Evolutionary conservation across 1,140 invertebrate genomes (phyloP), one percentile per base, ranked within the genome.

Genomic region (Drepana arcuata): DNA sequence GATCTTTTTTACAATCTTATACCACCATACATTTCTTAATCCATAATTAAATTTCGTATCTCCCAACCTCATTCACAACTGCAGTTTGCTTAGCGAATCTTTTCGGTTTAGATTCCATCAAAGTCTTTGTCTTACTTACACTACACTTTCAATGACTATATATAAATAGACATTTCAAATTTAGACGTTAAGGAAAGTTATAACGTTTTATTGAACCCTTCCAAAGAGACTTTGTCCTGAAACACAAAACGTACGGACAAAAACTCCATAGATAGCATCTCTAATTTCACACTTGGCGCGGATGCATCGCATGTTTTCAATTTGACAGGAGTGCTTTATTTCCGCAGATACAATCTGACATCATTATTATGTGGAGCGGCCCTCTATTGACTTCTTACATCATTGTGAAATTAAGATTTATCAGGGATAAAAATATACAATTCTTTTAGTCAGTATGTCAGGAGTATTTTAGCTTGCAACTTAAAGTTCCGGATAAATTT

Each of bases 211-310:
- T 21, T 2, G 12, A 21, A 21, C 18, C 18, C 18, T 21, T 21
- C 18, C 6, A 15, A n/a, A n/a, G n/a, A n/a, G n/a, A n/a, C 30
- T 47, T 53, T 49, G 46, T 53, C 24, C 21, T 9, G 9, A 23
- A 16, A 28, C 12, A 40, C 35, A 46, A 48, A 46, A 52, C 25
- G 16, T 34, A 41, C 31, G 39, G 34, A 52, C 46, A 59, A 53
- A 48, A 42, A 24, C 15, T 13, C 4, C 21, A 36, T 2, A 57
- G 74, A 79, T 79, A 72, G 41, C 23, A 74, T 77, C 74, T 50
- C 46, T 55, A 67, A 79, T 79, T 79, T 75, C 64, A 79, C 74
- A 77, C 70, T 73, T 59, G 42, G 46, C 52, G 50, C 58, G n/a
- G n/a, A 40, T 26, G 18, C 13, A 39, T 55, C 51, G 44, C 29